phyloP scores from a whole-genome alignment of 2,113 vertebrate genomes.

The Martes martes region DNA sequence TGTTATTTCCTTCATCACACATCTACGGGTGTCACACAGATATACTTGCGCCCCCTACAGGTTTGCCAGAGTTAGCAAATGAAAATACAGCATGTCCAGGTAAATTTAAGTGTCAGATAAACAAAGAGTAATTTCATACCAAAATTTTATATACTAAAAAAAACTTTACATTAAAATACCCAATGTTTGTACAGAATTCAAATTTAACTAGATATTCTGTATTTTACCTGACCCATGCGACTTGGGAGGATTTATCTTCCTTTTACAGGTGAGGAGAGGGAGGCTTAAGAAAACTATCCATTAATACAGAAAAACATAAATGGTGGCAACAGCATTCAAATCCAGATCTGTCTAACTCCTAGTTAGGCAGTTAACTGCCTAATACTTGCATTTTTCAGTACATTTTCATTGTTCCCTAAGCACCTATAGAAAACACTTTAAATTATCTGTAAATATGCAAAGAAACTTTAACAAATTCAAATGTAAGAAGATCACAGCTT shows the following conservation, averaged over 20 bases:
- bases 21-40: background rate
- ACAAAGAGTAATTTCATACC: background rate
- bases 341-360: background rate
- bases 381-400: background rate
- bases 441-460: slow-evolving; percentile 37
- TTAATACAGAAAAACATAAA: background rate
- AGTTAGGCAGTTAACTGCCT: too few species aligned
- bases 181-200: background rate
- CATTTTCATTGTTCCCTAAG: slow-evolving; percentile 30
- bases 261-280: background rate
- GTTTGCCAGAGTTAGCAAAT: background rate
- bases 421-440: background rate
- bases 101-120: slow-evolving; percentile 14
- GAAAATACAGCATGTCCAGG: background rate
- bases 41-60: background rate
- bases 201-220: background rate
- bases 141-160: background rate
- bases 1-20: background rate
- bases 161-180: background rate
- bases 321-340: background rate
- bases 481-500: background rate
- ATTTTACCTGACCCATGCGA: background rate
- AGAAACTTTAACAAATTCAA: slow-evolving; percentile 2
- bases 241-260: background rate
- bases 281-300: background rate